These are phyloP conservation scores for Probosciger aterrimus DNA, from an alignment of 2,113 vertebrate species.

Conservation along the genomic window DNA sequence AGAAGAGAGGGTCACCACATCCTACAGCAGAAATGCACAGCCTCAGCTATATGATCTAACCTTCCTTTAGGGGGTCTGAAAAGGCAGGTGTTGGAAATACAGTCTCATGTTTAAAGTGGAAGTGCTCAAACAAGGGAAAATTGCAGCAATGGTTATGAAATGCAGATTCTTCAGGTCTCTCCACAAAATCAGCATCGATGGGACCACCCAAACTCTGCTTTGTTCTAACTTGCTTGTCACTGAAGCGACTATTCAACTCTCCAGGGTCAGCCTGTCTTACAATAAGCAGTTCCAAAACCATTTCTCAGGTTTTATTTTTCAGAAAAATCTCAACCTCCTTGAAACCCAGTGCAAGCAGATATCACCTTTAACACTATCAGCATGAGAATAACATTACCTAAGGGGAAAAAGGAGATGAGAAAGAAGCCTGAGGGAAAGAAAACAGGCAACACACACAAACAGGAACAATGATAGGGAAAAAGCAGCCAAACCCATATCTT, in stretches of 20 bases:
- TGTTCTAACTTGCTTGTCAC: background rate
- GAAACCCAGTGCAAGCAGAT: background rate
- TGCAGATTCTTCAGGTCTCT: background rate
- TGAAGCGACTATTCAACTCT: background rate
- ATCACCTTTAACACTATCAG: background rate
- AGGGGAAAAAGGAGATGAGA: background rate
- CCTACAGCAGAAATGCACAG: background rate
- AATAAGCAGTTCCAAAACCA: background rate
- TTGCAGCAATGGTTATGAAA: background rate
- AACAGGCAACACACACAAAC: background rate
- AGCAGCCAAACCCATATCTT: background rate
- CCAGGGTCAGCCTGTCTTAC: background rate
- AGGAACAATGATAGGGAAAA: accelerated
- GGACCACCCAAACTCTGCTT: background rate
- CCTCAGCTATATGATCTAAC: background rate
- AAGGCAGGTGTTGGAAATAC: background rate
- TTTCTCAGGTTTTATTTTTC: background rate
- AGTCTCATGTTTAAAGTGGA: background rate
- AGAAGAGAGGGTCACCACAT: background rate
- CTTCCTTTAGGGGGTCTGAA: background rate
- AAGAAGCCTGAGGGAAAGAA: background rate
- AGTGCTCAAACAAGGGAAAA: background rate
- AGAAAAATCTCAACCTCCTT: background rate
- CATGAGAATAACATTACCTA: background rate
- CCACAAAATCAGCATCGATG: background rate